Base-by-base conservation (phyloP, 2,888 invertebrate genomes). In the Dusona sp. region DNA sequence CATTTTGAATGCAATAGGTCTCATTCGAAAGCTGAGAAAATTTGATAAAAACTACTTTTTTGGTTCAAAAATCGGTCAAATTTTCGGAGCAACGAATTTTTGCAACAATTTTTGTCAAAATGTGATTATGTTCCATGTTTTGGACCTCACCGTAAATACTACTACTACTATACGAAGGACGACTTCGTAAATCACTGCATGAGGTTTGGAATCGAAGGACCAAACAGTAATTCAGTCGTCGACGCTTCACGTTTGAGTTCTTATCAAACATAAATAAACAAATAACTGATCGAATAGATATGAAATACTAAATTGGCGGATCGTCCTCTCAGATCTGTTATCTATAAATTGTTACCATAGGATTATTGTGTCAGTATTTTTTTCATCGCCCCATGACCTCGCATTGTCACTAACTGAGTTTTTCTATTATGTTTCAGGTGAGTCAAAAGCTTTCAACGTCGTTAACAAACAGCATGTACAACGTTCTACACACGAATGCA, bases 351-450 rank as follows among this genome's bases (percentile, higher is more conserved):
- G 6, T 48, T n/a, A 2, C 19, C n/a, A 6, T 22, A 68, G n/a
- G 0, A 19, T 36, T 36, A 29, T 36, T 65, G 22, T 65, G 4
- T 0, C 16, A 33, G 38, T 42, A 67, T n/a, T 38, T 25, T 16
- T 42, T 33, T 72, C 9, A 29, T 16, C 19, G 7, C 22, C 16
- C 3, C 48, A 25, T 22, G 29, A 29, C 2, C 33, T 22, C 3
- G 16, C 11, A 22, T 22, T 9, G 29, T 13, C 6, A 57, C 22
- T 64, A 22, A 25, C 65, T 48, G 29, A 29, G 4, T 65, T 77
- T 74, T 57, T 74, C 51, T 73, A 19, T 74, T 29, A 9, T 81
- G 77, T 83, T 77, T 72, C 83, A 83, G 83, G 83, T 83, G 75
- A 83, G 75, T 82, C 22, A 4, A 61, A 68, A 67, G 70, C 19